Evolutionary conservation across 1,140 invertebrate species (phyloP).

Genomic region (Aphaenogaster floridana): DNA sequence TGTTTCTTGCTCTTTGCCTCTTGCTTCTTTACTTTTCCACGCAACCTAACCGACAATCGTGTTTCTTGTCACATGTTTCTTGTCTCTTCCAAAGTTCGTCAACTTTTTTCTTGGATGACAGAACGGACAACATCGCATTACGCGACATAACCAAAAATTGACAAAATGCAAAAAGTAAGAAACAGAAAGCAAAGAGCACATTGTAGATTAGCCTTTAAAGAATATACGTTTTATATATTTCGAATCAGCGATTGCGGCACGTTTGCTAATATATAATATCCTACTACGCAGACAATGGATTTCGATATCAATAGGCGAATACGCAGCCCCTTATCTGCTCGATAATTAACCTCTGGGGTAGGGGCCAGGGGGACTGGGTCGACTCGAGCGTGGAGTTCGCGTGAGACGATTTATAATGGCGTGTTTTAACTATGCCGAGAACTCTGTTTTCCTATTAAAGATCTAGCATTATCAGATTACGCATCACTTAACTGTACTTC

Average conservation of each 20-base stretch:
- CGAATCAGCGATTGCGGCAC: neutral
- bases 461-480: neutral
- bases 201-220: too few relatives aligned
- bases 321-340: conserved; percentile 19
- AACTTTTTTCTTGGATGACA: too few relatives aligned
- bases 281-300: conserved; percentile 16
- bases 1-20: too few relatives aligned
- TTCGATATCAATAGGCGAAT: conserved; percentile 18
- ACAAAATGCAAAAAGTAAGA: too few relatives aligned
- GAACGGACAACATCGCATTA: too few relatives aligned
- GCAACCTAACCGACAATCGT: too few relatives aligned
- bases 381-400: neutral
- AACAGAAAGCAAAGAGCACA: too few relatives aligned
- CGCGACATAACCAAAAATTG: too few relatives aligned
- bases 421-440: neutral
- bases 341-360: conserved; percentile 48
- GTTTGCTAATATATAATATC: neutral
- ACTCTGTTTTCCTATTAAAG: neutral
- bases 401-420: conserved; percentile 25
- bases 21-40: too few relatives aligned
- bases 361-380: neutral
- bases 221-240: neutral
- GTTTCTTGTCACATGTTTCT: too few relatives aligned
- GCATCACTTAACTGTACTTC: neutral
- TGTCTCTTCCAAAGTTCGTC: too few relatives aligned